Evolutionary conservation across 2,113 vertebrate genomes (phyloP), one percentile per base, ranked within the genome.

Genomic region (Anhinga anhinga): DNA sequence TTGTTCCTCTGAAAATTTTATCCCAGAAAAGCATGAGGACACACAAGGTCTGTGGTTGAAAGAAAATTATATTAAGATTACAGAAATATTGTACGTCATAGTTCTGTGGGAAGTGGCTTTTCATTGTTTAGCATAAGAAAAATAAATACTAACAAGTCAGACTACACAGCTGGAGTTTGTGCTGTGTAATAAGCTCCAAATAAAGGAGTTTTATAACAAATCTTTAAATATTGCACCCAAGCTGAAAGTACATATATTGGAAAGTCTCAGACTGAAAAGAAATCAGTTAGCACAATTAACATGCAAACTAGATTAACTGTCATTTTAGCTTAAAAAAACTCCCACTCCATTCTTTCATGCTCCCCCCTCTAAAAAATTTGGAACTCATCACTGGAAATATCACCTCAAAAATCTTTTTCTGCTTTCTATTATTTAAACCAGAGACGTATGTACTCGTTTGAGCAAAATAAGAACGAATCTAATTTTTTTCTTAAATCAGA

Each of bases 381-480:
- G 73, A 96, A 59, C 63, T 63, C 74, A 71, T 91, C 91, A 88
- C 42, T 91, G 91, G 63, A 95, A 96, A 95, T 67, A 86, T 74
- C 89, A 93, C 87, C 82, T 94, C 91, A 93, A 94, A 93, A 91
- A 93, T 93, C 29, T 90, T 89, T 87, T 88, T 81, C 78, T 88
- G 62, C 38, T 81, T 97, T 91, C 67, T 86, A 11, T 94, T 96
- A 96, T 91, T 95, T 88, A 88, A 94, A 93, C 58, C 79, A 94
- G 93, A 93, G 59, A 95, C 9, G 26, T 80, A 93, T 93, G 71
- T 91, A 77, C 34, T 91, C 8, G 2, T 73, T 91, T 86, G 63
- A 89, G 87, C 17, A 87, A 95, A 97, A 94, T 65, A 86, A 96
- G 79, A 94, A 93, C 82, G 40, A 88, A 89, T 81, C 36, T 71